phyloP scores from a whole-genome alignment of 2,113 vertebrate genomes.

The Rhagologus leucostigma region DNA sequence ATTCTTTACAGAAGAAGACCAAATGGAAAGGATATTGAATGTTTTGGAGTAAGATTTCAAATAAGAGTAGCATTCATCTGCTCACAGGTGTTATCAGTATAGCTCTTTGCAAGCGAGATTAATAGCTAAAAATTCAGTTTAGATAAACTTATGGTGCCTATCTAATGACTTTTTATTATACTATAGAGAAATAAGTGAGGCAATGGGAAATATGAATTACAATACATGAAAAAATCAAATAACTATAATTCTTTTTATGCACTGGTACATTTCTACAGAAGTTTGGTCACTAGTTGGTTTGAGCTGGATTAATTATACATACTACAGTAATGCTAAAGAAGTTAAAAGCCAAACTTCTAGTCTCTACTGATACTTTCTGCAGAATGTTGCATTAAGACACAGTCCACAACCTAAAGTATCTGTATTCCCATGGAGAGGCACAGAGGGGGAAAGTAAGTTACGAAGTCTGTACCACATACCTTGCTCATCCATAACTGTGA shows the following conservation, averaged over 20 bases:
- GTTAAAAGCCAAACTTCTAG: neutral
- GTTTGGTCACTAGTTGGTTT: neutral
- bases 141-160: neutral
- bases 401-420: neutral
- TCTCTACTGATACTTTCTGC: neutral
- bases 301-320: neutral
- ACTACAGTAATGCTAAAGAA: neutral
- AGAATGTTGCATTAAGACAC: neutral
- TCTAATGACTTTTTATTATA: neutral
- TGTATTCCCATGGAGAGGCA: neutral
- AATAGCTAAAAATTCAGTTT: neutral
- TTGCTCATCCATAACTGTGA: neutral
- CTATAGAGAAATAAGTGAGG: neutral
- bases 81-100: neutral
- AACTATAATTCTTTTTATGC: neutral
- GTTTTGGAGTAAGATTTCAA: neutral
- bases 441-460: neutral
- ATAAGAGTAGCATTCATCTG: neutral
- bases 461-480: neutral
- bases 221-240: neutral
- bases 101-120: neutral
- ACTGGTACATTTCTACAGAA: neutral
- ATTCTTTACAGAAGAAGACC: conserved; percentile 61
- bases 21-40: neutral
- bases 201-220: neutral